Evolutionary conservation across 2,797 vertebrate species (phyloP).

Genomic region (Catostomus latipinnis): DNA sequence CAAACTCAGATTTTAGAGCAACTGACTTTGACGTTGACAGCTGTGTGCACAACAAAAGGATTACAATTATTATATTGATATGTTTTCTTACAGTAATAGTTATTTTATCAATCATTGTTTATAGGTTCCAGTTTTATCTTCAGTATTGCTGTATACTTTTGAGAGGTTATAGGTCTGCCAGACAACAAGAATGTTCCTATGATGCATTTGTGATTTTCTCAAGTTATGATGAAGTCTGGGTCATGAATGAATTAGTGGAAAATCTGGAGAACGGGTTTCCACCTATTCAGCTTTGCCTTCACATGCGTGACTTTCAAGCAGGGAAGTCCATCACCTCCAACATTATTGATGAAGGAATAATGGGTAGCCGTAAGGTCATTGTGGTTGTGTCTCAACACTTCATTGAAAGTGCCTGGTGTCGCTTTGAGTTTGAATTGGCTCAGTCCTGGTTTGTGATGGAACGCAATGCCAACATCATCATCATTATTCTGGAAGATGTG

Average conservation of each 20-base stretch:
- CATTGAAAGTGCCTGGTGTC: slow-evolving; percentile 77
- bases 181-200: slow-evolving; percentile 62
- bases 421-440: slow-evolving; percentile 62
- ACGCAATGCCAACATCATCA: slow-evolving; percentile 76
- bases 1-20: slow-evolving; percentile 36
- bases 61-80: slow-evolving; percentile 19
- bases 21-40: slow-evolving; percentile 53
- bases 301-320: slow-evolving; percentile 80
- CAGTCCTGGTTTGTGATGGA: slow-evolving; percentile 79
- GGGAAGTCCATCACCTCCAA: slow-evolving; percentile 79
- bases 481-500: slow-evolving; percentile 77
- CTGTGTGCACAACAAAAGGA: slow-evolving; percentile 48
- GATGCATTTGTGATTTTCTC: slow-evolving; percentile 87
- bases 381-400: slow-evolving; percentile 69
- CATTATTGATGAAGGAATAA: slow-evolving; percentile 82
- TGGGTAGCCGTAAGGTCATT: slow-evolving; percentile 77
- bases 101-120: slow-evolving; percentile 33
- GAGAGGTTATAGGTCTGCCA: slow-evolving; percentile 47
- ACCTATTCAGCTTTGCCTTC: slow-evolving; percentile 79
- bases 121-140: slow-evolving; percentile 56
- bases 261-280: slow-evolving; percentile 77
- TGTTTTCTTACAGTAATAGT: slow-evolving; percentile 19
- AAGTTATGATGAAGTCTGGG: slow-evolving; percentile 82
- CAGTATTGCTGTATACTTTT: slow-evolving; percentile 48
- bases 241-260: slow-evolving; percentile 78